phyloP scores from a whole-genome alignment of 2,113 vertebrate genomes.

The Emberiza fucata region DNA sequence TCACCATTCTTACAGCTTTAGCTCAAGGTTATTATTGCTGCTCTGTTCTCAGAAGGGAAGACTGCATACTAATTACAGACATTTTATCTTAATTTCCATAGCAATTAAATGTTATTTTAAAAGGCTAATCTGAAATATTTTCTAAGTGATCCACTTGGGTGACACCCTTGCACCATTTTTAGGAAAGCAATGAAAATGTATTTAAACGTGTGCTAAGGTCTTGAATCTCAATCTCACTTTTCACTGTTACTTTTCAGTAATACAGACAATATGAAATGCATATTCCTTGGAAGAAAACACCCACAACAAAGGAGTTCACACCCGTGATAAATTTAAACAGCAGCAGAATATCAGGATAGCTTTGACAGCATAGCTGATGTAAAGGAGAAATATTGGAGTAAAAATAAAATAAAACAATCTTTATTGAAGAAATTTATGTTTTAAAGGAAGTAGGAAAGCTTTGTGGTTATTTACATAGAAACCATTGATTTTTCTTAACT shows the following conservation, averaged over 20 bases:
- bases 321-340: not conserved
- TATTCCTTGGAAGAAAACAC: not conserved
- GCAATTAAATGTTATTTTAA: constrained; percentile 13
- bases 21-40: not conserved
- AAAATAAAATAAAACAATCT: not conserved
- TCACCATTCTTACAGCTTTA: not conserved
- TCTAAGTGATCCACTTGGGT: not conserved
- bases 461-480: constrained; percentile 23
- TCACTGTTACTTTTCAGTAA: not conserved
- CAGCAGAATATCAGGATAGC: not conserved
- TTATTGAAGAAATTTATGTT: not conserved
- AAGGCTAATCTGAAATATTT: constrained; percentile 36
- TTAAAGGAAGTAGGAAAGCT: not conserved
- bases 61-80: constrained; percentile 10
- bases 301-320: not conserved
- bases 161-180: not conserved
- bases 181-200: not conserved
- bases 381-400: not conserved
- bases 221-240: not conserved
- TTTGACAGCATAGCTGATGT: not conserved
- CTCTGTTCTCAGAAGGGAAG: constrained; percentile 10
- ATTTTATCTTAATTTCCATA: constrained; percentile 34
- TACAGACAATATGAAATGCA: not conserved
- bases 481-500: constrained; percentile 25
- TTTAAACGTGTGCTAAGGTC: not conserved